Evolutionary conservation across 2,888 invertebrate genomes (phyloP).

Genomic region (Calameuta pallipes): DNA sequence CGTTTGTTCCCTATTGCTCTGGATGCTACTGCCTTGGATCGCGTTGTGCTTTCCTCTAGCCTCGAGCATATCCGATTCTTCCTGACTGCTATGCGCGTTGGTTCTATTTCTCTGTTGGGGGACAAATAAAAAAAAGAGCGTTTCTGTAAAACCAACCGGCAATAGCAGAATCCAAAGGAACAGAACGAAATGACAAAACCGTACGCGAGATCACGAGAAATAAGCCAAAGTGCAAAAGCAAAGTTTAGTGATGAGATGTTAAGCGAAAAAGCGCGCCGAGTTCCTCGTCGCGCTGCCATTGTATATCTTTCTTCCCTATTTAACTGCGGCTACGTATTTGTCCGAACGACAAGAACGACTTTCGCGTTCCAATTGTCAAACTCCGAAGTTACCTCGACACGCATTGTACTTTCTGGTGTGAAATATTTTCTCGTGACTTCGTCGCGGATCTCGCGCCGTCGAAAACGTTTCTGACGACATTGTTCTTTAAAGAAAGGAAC

Average conservation of each 20-base stretch:
- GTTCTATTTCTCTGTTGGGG: background rate
- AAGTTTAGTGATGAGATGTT: background rate
- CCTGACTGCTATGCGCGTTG: background rate
- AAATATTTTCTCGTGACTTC: background rate
- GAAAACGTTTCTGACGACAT: background rate
- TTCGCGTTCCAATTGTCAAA: background rate
- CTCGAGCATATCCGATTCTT: background rate
- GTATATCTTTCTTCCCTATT: background rate
- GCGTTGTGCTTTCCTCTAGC: background rate
- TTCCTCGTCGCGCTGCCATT: background rate
- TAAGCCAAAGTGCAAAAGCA: background rate
- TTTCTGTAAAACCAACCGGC: background rate
- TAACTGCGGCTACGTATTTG: background rate
- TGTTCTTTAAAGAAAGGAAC: background rate
- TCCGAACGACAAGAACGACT: background rate
- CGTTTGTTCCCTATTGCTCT: background rate
- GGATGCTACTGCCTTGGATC: background rate
- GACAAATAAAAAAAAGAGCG: background rate
- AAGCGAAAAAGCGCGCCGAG: background rate
- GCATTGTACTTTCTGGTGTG: background rate
- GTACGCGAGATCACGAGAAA: background rate
- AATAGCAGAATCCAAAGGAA: background rate
- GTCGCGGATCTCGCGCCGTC: background rate
- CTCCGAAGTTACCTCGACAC: background rate
- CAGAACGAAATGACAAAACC: background rate